phyloP scores from a whole-genome alignment of 2,113 vertebrate species.

The Ellobius talpinus region DNA sequence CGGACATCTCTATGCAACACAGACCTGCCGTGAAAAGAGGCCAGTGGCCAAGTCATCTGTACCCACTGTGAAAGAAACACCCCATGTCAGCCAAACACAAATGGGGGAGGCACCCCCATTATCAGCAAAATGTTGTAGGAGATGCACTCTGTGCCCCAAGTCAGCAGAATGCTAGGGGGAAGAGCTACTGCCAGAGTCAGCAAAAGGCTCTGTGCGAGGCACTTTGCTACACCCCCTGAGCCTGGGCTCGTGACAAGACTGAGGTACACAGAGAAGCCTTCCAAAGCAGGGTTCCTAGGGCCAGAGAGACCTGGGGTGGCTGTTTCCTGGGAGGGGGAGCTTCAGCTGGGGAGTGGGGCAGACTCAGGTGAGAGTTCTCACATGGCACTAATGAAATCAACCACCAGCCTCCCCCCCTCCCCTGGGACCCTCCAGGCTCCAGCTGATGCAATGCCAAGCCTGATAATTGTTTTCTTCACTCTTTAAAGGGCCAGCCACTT shows the following conservation, averaged over 20 bases:
- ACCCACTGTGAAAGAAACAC: not conserved
- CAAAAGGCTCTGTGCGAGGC: constrained; percentile 42
- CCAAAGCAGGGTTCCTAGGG: not conserved
- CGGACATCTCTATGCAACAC: constrained; percentile 17
- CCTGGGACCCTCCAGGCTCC: constrained; percentile 82
- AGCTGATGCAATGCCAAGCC: constrained; percentile 83
- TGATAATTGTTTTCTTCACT: constrained; percentile 83
- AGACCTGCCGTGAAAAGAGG: not conserved
- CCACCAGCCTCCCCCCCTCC: constrained; percentile 74
- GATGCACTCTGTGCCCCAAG: not conserved
- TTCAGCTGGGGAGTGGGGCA: constrained; percentile 67
- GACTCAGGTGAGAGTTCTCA: constrained; percentile 79
- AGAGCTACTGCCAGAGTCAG: not conserved
- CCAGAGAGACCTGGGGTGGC: not conserved
- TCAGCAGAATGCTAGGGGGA: constrained; percentile 36
- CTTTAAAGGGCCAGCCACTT: constrained; percentile 81
- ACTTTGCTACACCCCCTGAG: not conserved
- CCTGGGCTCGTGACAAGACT: not conserved
- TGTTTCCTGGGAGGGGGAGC: constrained; percentile 15
- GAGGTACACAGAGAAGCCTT: not conserved
- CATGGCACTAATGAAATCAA: constrained; percentile 84
- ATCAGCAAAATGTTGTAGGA: constrained; percentile 37
- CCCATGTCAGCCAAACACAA: constrained; percentile 8
- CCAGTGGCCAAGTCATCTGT: not conserved
- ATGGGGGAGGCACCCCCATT: not conserved